phyloP scores from a whole-genome alignment of 2,113 vertebrate species.

The Solea solea region DNA sequence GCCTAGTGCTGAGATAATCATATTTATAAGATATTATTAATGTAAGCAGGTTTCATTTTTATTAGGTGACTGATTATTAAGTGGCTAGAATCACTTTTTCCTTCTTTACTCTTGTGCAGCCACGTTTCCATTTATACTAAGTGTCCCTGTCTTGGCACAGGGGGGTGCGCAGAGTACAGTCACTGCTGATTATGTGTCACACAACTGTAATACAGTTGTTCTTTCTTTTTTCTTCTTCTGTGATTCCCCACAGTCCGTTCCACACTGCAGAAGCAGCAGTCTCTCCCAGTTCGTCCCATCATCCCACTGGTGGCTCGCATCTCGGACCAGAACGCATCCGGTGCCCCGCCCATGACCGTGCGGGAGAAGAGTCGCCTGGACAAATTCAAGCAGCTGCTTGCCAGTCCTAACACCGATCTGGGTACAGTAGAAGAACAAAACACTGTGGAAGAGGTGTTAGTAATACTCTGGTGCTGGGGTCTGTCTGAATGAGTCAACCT shows the following conservation, averaged over 20 bases:
- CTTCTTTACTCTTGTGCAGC: too few species aligned
- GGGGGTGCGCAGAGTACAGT: too few species aligned
- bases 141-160: too few species aligned
- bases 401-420: constrained; percentile 92
- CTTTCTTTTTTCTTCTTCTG: neutral
- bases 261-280: constrained; percentile 92
- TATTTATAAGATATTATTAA: too few species aligned
- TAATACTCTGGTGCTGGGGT: neutral
- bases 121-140: too few species aligned
- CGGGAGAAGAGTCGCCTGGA: constrained; percentile 95
- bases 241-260: constrained; percentile 73
- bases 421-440: constrained; percentile 80
- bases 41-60: too few species aligned
- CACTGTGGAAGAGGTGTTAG: neutral
- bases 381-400: constrained; percentile 94
- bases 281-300: constrained; percentile 91
- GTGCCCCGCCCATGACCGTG: constrained; percentile 93
- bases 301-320: constrained; percentile 96
- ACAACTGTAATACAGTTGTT: neutral
- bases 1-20: too few species aligned
- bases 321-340: constrained; percentile 96
- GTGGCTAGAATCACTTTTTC: too few species aligned
- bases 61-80: too few species aligned
- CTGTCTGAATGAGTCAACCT: neutral
- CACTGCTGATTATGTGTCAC: too few species aligned